These are phyloP conservation scores for Anguilla japonica DNA, from an alignment of 2,113 vertebrate genomes.

Conservation along the genomic window DNA sequence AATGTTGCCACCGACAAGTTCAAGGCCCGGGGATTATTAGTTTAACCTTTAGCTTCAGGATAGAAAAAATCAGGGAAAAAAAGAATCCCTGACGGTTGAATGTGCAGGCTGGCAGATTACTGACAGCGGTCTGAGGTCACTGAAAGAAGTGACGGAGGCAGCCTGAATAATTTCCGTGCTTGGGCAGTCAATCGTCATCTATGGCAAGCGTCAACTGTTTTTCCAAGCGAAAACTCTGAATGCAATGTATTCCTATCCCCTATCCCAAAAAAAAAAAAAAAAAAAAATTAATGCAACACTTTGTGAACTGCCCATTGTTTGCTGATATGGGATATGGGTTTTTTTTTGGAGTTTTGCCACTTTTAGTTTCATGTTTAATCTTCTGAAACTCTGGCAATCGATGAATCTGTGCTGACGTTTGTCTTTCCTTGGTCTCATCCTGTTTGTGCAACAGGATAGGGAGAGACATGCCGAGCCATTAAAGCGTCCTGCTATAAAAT, in stretches of 20 bases:
- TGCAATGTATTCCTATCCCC: background rate
- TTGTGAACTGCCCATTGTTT: background rate
- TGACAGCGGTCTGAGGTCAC: background rate
- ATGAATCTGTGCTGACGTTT: background rate
- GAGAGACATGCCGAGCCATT: conserved; percentile 15
- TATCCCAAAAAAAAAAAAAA: background rate
- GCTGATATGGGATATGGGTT: background rate
- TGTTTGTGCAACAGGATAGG: conserved; percentile 30
- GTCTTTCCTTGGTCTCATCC: conserved; percentile 35
- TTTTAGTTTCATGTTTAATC: conserved; percentile 9
- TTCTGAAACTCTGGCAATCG: conserved; percentile 6
- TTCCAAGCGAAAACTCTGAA: background rate
- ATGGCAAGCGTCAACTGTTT: background rate
- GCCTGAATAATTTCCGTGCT: background rate
- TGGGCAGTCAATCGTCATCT: background rate
- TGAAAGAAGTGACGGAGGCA: background rate
- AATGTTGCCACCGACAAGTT: conserved; percentile 28
- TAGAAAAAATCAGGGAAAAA: background rate
- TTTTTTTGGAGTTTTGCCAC: background rate
- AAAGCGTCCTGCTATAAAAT: background rate
- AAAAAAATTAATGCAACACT: background rate
- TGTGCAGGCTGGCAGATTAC: background rate
- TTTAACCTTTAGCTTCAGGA: background rate
- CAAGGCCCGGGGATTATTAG: conserved; percentile 10
- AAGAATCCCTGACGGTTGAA: background rate